Evolutionary conservation across 1,140 invertebrate species (phyloP), one percentile per base, ranked within the genome.

Genomic region (Uloborus diversus): DNA sequence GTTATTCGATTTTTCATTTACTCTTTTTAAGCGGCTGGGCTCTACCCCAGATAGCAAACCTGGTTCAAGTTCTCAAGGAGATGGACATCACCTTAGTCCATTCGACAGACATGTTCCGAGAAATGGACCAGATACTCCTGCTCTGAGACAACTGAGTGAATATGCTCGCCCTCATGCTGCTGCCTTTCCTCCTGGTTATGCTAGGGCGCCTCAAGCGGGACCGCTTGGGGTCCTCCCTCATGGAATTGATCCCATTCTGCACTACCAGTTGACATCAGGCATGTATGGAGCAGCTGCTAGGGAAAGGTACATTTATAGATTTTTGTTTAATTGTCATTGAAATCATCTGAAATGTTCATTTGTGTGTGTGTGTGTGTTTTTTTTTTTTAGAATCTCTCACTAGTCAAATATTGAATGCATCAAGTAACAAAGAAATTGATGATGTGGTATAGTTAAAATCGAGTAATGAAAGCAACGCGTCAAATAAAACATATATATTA

Each of bases 111-210:
- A 93, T 82, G 88, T 88, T 23, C 90, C 91, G 59, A 85, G 92
- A 37, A 90, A 89, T 0, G 96, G 95, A 85, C 90, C 92, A 0
- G 96, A 98, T 85, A 97, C 96, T 0, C 96, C 96, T 3, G 96
- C 96, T 2, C 86, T 98, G 32, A 89, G 96, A 30, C 95, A 97
- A 85, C 87, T 98, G 1, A 81, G 88, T 25, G 94, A 96, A 84
- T 96, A 95, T 86, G 94, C 94, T 0, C 88, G 95, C 79, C 94
- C 95, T 0, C 94, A 96, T 85, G 94, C 93, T 66, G 27, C 71
- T 20, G 94, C 93, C 0, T 96, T 96, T 84, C 91, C 90, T 1
- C 91, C 95, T 85, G 91, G 91, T 20, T 84, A 82, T 79, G 76
- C 81, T 53, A 62, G 83, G 28, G 49, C 82, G 3, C 66, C 57